Percentiles rank a stretch among this genome's conserved stretches.
These are phyloP conservation scores for Nicator chloris DNA, from an alignment of 2,113 vertebrate species.

Conservation along the genomic window DNA sequence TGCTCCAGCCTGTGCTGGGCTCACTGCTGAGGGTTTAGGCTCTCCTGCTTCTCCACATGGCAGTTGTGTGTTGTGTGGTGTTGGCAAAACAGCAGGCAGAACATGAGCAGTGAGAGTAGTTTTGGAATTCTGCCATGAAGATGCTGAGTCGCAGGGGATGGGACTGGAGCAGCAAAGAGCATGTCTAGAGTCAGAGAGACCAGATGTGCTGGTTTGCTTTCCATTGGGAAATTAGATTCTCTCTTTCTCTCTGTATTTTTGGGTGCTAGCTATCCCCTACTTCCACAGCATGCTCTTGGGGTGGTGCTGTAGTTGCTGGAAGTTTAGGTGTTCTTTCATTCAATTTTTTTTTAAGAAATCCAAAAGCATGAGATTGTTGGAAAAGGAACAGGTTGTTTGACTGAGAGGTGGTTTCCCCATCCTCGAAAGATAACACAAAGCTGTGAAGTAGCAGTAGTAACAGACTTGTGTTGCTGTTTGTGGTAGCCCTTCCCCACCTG, in stretches of 20 bases:
- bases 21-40: not conserved
- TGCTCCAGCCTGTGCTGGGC: not conserved
- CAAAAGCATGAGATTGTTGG: not conserved
- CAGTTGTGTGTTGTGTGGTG: not conserved
- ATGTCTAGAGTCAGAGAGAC: not conserved
- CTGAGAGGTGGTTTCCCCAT: not conserved
- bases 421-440: not conserved
- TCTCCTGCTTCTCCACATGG: not conserved
- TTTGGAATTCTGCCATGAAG: not conserved
- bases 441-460: not conserved
- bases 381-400: not conserved
- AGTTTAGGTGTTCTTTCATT: not conserved
- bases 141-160: accelerated
- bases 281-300: not conserved
- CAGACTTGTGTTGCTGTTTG: not conserved
- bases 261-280: not conserved
- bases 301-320: not conserved
- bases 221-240: not conserved
- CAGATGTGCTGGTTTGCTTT: not conserved
- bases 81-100: not conserved
- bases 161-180: not conserved
- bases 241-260: not conserved
- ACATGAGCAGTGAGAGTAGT: not conserved
- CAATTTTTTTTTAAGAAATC: not conserved
- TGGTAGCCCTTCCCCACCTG: not conserved